These are phyloP conservation scores for Tautogolabrus adspersus DNA, from an alignment of 2,113 vertebrate species.

Conservation along the genomic window DNA sequence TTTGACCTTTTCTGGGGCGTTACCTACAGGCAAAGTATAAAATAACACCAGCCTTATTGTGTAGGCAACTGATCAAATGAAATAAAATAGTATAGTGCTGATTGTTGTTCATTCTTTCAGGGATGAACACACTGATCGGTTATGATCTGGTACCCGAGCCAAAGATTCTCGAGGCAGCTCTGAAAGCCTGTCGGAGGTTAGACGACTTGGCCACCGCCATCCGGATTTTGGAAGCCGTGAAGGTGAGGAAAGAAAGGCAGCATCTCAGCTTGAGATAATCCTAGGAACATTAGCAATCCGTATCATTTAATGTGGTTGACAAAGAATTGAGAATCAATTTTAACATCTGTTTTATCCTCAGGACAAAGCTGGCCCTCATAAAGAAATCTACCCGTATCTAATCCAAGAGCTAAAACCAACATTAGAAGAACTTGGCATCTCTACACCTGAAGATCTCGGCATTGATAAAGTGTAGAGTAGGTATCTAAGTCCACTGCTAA, in stretches of 20 bases:
- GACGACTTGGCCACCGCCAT: constrained; percentile 95
- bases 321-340: not conserved
- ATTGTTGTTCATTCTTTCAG: constrained; percentile 74
- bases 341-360: constrained; percentile 56
- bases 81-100: not conserved
- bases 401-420: constrained; percentile 96
- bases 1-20: too few relatives aligned
- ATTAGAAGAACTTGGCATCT: constrained; percentile 93
- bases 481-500: constrained; percentile 13
- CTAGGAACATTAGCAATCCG: not conserved
- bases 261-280: not conserved
- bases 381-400: constrained; percentile 97
- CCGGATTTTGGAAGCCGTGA: constrained; percentile 95
- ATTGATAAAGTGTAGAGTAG: constrained; percentile 91
- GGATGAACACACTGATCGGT: constrained; percentile 94
- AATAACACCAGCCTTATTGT: not conserved
- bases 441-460: constrained; percentile 96
- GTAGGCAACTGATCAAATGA: not conserved
- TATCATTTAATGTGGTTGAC: not conserved
- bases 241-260: constrained; percentile 82
- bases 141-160: constrained; percentile 98
- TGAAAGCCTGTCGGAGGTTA: constrained; percentile 94
- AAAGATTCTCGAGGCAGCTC: constrained; percentile 96
- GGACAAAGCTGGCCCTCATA: constrained; percentile 97
- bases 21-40: too few relatives aligned